A percentile compares a stretch with the other conserved stretches of the same genome.
Conservation (phyloP, 2,797 vertebrate genomes). For the Arremon aurantiirostris region DNA sequence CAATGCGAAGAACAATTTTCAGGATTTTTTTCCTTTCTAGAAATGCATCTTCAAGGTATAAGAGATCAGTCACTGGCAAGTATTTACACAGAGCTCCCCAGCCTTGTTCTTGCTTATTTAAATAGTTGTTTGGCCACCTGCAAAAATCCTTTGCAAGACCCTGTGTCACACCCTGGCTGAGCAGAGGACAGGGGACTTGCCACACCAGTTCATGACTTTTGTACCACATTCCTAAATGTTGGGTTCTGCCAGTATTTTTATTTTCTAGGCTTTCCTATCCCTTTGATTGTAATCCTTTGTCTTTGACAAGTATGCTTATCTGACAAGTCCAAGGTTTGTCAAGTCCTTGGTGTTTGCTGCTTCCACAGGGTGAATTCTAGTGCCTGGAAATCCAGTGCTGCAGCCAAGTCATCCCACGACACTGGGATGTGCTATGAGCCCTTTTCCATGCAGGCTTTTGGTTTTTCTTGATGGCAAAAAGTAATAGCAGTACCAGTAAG, state of each 20-base stretch:
- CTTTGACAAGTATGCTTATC: not conserved
- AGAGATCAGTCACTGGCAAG: not conserved
- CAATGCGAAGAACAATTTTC: not conserved
- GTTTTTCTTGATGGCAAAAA: not conserved
- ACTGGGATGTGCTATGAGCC: not conserved
- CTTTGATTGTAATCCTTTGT: not conserved
- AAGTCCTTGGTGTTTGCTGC: not conserved
- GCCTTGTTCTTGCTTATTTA: not conserved
- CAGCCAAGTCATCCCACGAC: not conserved
- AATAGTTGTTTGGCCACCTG: not conserved
- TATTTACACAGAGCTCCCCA: not conserved
- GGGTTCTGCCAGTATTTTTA: not conserved
- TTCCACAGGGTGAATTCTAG: not conserved
- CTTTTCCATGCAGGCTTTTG: not conserved
- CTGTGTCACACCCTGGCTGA: not conserved
- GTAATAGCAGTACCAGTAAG: not conserved
- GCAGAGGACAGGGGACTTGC: not conserved
- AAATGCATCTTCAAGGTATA: not conserved
- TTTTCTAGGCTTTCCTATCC: not conserved
- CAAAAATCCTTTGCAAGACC: not conserved
- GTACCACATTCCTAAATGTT: not conserved
- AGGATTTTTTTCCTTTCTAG: rapidly evolving
- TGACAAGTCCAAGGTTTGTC: rapidly evolving
- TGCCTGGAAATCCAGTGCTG: not conserved
- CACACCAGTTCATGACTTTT: not conserved